A percentile compares a stretch with the other conserved stretches of the same genome.
Evolutionary conservation across 2,113 vertebrate species (phyloP).

Genomic region (Suncus etruscus): DNA sequence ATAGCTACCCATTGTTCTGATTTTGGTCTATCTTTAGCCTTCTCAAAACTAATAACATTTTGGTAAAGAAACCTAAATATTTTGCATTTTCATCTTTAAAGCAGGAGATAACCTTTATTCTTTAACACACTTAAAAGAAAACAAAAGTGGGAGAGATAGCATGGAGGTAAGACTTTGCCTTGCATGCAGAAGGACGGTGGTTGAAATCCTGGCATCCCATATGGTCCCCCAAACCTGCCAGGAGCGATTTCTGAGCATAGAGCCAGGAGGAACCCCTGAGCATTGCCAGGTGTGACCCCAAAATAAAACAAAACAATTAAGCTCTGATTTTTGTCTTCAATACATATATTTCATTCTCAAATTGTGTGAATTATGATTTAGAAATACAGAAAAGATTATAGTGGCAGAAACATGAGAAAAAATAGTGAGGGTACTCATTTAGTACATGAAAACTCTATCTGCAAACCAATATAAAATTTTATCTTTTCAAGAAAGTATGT

Average conservation of each 20-base stretch:
- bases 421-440: background rate
- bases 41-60: background rate
- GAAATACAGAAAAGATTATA: background rate
- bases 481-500: background rate
- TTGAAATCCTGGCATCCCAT: too few species aligned
- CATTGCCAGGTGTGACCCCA: too few species aligned
- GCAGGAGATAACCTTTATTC: background rate
- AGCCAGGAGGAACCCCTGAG: too few species aligned
- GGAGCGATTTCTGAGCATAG: too few species aligned
- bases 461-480: background rate
- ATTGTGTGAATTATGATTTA: background rate
- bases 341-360: background rate
- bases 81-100: background rate
- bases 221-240: too few species aligned
- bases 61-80: background rate
- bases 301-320: background rate
- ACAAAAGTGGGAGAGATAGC: too few species aligned
- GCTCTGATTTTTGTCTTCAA: background rate
- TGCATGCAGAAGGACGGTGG: too few species aligned
- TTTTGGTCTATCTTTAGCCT: background rate
- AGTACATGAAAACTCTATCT: background rate
- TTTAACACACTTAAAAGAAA: background rate
- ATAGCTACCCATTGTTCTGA: background rate
- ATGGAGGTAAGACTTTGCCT: too few species aligned
- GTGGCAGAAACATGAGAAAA: constrained; percentile 13